phyloP scores from a whole-genome alignment of 1,140 invertebrate genomes.

The Eumaeus atala region DNA sequence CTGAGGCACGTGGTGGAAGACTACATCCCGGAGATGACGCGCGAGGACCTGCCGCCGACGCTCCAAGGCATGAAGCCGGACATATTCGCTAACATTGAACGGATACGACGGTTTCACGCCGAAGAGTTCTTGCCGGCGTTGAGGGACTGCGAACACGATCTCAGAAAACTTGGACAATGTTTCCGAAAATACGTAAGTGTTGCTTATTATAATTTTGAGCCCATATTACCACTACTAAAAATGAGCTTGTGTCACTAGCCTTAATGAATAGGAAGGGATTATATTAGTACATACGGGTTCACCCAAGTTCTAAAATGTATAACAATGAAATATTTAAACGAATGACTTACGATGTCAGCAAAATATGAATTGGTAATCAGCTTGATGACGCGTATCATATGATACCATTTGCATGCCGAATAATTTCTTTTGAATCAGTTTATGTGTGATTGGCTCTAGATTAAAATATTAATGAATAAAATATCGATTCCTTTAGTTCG shows the following conservation, averaged over 20 bases:
- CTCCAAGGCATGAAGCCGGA: conserved; percentile 49
- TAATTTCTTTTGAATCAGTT: no score
- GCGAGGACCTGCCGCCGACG: conserved; percentile 40
- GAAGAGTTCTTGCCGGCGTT: conserved; percentile 64
- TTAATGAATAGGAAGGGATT: background rate
- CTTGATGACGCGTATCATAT: no score
- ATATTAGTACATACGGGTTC: no score
- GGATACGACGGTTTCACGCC: conserved; percentile 63
- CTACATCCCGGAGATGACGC: conserved; percentile 62
- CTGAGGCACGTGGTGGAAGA: conserved; percentile 65
- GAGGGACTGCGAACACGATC: conserved; percentile 62
- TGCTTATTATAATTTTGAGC: no score
- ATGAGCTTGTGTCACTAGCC: no score
- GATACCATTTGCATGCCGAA: no score
- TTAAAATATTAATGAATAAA: no score
- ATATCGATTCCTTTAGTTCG: no score
- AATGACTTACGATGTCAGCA: no score
- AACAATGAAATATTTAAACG: conserved; percentile 16
- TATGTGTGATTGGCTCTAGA: no score
- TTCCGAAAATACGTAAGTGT: conserved; percentile 66
- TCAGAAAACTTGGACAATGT: conserved; percentile 63
- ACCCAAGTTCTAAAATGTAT: conserved; percentile 9
- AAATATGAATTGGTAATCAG: no score
- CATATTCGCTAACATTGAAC: conserved; percentile 69
- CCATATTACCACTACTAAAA: no score